Base-by-base conservation (phyloP, 2,797 vertebrate species). In the Podarcis lilfordi region DNA sequence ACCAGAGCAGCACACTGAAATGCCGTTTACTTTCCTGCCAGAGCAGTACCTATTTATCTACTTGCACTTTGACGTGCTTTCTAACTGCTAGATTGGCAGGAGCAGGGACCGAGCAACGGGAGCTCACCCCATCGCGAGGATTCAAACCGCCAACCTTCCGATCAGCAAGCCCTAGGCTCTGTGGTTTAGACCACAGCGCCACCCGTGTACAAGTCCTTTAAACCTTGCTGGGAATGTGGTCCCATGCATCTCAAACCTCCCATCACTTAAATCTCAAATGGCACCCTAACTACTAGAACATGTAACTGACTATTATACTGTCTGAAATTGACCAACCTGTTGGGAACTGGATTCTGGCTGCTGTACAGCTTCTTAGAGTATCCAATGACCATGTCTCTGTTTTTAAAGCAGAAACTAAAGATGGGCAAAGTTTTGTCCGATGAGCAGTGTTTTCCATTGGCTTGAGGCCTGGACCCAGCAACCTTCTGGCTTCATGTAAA, bases 391-490 rank as follows among this genome's bases (percentile, higher is more conserved):
- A 81, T 81, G 3, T 32, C 10, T 43, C 3, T 74, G 27, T 76
- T 81, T 76, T 59, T 68, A 66, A 75, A 77, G 80, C 50, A 76
- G 84, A 77, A 86, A 84, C n/a, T 74, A 74, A 86, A 81, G 88
- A 82, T 86, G 79, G 78, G 32, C 71, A 86, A 68, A 27, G 25
- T 59, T 86, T 89, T 40, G 61, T 76, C 71, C 76, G 32, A 81
- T 11, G 23, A 85, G 84, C 83, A 86, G 21, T 82, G 59, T 86
- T 86, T 89, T 86, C 88, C 79, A 82, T 19, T 89, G 88, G 84
- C 79, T 40, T 29, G 59, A 76, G 32, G 71, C 79, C 71, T 81
- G 69, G 19, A 68, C 80, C 71, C 88, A 89, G 40, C 40, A 85
- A 76, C 68, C 50, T 89, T 80, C 68, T 85, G 50, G 77, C 69